Evolutionary conservation across 2,113 vertebrate species (phyloP).

Genomic region (Brachionichthys hirsutus): DNA sequence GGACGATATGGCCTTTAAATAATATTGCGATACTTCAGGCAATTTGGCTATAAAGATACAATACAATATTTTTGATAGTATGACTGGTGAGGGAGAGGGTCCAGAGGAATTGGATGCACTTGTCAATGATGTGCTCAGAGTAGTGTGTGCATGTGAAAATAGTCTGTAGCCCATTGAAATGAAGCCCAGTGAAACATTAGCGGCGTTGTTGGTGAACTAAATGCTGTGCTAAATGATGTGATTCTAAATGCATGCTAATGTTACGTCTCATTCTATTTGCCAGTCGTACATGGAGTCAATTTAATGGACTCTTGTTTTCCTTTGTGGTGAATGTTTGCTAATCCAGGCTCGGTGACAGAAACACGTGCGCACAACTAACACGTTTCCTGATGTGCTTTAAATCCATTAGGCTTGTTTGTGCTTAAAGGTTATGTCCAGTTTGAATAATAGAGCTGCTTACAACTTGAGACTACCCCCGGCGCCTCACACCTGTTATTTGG

Average conservation of each 20-base stretch:
- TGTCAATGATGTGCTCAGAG: too few relatives aligned
- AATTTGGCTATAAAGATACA: too few relatives aligned
- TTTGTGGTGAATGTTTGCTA: slow-evolving; percentile 3
- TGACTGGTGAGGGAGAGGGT: too few relatives aligned
- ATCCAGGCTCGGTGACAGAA: background rate
- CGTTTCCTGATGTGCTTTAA: slow-evolving; percentile 28
- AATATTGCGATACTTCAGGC: too few relatives aligned
- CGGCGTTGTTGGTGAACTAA: slow-evolving; percentile 32
- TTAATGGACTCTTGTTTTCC: background rate
- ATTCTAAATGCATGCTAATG: slow-evolving; percentile 29
- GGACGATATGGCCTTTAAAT: too few relatives aligned
- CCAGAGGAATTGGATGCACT: too few relatives aligned
- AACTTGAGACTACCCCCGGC: slow-evolving; percentile 26
- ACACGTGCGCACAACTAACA: background rate
- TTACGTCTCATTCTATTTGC: background rate
- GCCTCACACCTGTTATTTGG: slow-evolving; percentile 43
- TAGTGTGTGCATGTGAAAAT: too few relatives aligned
- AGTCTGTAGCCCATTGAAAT: too few relatives aligned
- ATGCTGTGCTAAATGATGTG: slow-evolving; percentile 26
- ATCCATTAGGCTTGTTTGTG: slow-evolving; percentile 26
- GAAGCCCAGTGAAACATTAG: slow-evolving; percentile 8
- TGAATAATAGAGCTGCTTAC: slow-evolving; percentile 54
- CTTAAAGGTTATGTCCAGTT: slow-evolving; percentile 36
- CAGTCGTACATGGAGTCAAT: background rate
- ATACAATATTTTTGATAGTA: too few relatives aligned